Conservation (phyloP, 2,888 invertebrate species). For the Acleris holmiana region DNA sequence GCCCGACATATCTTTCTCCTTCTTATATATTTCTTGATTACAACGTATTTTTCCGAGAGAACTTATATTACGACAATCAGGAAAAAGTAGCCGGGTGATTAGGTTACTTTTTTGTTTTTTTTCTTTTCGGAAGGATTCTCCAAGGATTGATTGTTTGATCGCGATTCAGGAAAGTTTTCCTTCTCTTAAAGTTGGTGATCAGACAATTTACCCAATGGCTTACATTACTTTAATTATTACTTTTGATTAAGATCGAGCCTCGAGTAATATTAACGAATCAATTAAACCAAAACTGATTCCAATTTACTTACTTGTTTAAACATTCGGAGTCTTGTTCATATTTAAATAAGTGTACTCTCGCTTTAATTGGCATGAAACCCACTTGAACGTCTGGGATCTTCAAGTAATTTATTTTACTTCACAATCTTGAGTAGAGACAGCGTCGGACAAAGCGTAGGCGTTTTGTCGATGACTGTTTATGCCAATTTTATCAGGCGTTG, state of each 20-base stretch:
- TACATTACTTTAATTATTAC: too few species aligned
- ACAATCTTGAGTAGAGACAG: constrained; percentile 10
- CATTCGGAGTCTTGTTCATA: too few species aligned
- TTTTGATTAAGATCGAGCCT: too few species aligned
- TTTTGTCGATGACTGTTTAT: constrained; percentile 11
- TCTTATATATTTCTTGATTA: constrained; percentile 23
- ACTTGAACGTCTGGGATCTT: constrained; percentile 14
- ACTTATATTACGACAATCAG: constrained; percentile 35
- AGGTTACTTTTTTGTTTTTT: constrained; percentile 24
- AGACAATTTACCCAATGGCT: too few species aligned
- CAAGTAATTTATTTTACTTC: constrained; percentile 28
- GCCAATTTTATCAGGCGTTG: constrained; percentile 6
- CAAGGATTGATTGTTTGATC: constrained; percentile 13
- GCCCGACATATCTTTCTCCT: constrained; percentile 27
- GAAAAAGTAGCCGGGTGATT: constrained; percentile 25
- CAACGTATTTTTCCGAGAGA: constrained; percentile 30
- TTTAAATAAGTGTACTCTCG: constrained; percentile 3
- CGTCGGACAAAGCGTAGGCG: constrained; percentile 15
- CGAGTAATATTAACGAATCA: too few species aligned
- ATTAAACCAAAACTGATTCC: too few species aligned
- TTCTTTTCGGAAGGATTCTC: not conserved
- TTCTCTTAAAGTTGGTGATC: not conserved
- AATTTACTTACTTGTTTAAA: too few species aligned
- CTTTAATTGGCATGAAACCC: constrained; percentile 23
- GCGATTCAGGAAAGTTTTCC: not conserved